Conservation (phyloP, 2,888 invertebrate species). For the Metacarcinus magister region DNA sequence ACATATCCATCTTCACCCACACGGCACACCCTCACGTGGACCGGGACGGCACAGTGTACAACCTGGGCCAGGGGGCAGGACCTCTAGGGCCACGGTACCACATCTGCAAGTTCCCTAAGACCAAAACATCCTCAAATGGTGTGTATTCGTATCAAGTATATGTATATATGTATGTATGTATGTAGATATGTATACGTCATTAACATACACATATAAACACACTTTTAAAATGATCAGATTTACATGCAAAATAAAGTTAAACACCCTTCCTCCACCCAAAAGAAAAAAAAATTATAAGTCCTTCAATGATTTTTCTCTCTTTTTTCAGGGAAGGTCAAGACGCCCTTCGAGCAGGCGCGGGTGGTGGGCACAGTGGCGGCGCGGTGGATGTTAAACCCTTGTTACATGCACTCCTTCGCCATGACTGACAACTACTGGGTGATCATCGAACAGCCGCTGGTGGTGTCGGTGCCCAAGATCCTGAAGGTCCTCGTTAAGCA, state of each 20-base stretch:
- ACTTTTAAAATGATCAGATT: not conserved
- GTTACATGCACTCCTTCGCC: constrained; percentile 97
- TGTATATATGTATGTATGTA: constrained; percentile 67
- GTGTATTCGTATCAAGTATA: not conserved
- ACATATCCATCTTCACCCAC: constrained; percentile 90
- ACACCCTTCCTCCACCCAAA: too few relatives aligned
- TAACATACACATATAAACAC: constrained; percentile 61
- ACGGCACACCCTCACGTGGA: constrained; percentile 95
- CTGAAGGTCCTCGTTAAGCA: constrained; percentile 78
- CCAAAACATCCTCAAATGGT: constrained; percentile 67
- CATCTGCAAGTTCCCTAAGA: constrained; percentile 81
- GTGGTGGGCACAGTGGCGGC: constrained; percentile 90
- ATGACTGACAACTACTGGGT: constrained; percentile 93
- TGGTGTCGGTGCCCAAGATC: constrained; percentile 85
- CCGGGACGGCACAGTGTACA: constrained; percentile 91
- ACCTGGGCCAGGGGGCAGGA: constrained; percentile 89
- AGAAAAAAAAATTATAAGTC: not conserved
- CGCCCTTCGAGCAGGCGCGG: constrained; percentile 85
- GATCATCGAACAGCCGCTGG: constrained; percentile 94
- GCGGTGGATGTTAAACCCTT: constrained; percentile 92
- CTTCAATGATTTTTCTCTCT: not conserved
- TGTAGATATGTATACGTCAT: constrained; percentile 62
- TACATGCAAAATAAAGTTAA: too few relatives aligned
- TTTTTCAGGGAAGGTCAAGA: constrained; percentile 45
- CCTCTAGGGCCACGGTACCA: constrained; percentile 81